Evolutionary conservation across 2,797 vertebrate genomes (phyloP).

Genomic region (Neosalanx taihuensis): DNA sequence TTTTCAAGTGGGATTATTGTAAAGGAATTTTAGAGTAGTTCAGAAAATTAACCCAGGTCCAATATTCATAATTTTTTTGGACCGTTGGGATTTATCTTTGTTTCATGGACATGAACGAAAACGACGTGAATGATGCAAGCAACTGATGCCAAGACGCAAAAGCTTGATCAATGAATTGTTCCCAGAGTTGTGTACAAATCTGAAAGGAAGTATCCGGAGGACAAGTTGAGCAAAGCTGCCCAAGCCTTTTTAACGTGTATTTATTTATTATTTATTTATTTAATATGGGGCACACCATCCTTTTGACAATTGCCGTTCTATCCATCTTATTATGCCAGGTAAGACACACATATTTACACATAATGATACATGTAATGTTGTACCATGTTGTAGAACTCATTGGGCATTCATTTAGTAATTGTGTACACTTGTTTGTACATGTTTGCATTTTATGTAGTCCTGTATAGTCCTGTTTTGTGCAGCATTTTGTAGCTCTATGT

Average conservation of each 20-base stretch:
- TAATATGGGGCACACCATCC: constrained; percentile 80
- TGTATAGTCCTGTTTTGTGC: too few relatives aligned
- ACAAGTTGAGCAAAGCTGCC: constrained; percentile 55
- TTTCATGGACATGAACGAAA: constrained; percentile 59
- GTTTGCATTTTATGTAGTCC: too few relatives aligned
- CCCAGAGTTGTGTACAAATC: constrained; percentile 53
- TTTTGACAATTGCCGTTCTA: constrained; percentile 75
- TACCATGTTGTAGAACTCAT: not conserved
- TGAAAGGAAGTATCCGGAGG: constrained; percentile 62
- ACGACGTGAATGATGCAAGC: constrained; percentile 58
- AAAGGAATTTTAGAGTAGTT: constrained; percentile 67
- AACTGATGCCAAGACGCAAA: constrained; percentile 60
- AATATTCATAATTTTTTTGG: constrained; percentile 41
- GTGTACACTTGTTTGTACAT: too few relatives aligned
- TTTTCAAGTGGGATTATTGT: constrained; percentile 77
- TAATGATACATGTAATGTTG: not conserved
- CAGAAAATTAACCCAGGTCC: constrained; percentile 48
- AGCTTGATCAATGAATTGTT: constrained; percentile 70
- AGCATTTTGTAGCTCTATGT: too few relatives aligned
- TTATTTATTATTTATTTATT: constrained; percentile 63
- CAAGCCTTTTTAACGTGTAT: constrained; percentile 57
- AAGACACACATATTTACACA: constrained; percentile 44
- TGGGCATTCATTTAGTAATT: too few relatives aligned
- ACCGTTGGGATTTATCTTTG: constrained; percentile 74
- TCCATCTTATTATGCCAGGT: constrained; percentile 86